Base-by-base conservation (phyloP, 1,140 invertebrate species). In the Eurosta solidaginis region DNA sequence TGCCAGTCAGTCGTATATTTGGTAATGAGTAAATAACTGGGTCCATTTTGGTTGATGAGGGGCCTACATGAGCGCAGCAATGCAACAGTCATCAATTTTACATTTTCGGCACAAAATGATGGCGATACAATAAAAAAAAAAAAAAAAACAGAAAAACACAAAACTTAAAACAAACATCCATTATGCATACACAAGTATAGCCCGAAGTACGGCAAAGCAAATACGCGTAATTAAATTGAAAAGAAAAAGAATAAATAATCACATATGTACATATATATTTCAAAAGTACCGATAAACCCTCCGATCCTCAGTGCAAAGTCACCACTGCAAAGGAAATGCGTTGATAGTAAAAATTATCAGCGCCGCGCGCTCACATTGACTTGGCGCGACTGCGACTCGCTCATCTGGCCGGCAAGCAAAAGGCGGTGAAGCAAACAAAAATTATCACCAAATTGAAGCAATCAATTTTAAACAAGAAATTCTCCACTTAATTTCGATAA, bases 391-490 rank as follows among this genome's bases (percentile, higher is more conserved):
- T 17, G 6, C 54, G 17, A 20, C 54, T 9, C 14, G 59, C 59
- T 27, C 59, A 42, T 7, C 33, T 36, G 29, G 7, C n/a, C 4
- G 10, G 5, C 33, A 27, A n/a, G n/a, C n/a, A n/a, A n/a, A n/a
- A 3, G 36, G 59, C 29, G 27, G 27, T 25, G 44, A 47, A 42
- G 73, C 73, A 47, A 74, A 74, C 44, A 74, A 74, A 74, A 74
- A 79, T 79, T 79, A 79, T 79, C 77, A 75, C 73, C 68, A 74
- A 79, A 79, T 78, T 76, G 45, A 75, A 78, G 73, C 79, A 79
- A 79, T 78, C 79, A 79, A 79, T 78, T 79, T 79, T 33, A 76
- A 77, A 79, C 76, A 78, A 78, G 79, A 79, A 79, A 75, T 78
- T 79, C 68, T 76, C 77, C 79, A 79, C 79, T 79, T 79, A 74